Evolutionary conservation across 2,888 invertebrate species (phyloP).

Genomic region (Drosophila emarginata): DNA sequence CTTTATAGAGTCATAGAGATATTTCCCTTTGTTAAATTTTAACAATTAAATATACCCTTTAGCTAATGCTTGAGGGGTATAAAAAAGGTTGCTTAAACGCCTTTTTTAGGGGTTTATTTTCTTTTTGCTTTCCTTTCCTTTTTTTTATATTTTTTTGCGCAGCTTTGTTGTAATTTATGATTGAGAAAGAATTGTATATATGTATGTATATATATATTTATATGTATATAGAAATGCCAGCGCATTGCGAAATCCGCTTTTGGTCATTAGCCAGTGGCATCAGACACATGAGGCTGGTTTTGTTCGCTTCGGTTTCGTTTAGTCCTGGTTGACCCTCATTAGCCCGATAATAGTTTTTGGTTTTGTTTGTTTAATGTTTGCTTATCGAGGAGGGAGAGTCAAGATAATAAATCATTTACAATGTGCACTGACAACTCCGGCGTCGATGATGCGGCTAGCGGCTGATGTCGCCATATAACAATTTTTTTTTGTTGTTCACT

Average conservation of each 20-base stretch:
- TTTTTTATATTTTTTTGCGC: conserved; percentile 14
- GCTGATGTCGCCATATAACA: conserved; percentile 21
- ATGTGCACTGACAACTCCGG: conserved; percentile 40
- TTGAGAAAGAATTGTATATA: conserved; percentile 52
- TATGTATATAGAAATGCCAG: background rate
- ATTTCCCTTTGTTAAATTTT: no score
- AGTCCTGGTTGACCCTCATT: conserved; percentile 10
- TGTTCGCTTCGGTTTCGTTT: conserved; percentile 13
- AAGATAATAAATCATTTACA: conserved; percentile 36
- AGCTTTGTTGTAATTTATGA: conserved; percentile 73
- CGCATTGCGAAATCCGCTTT: conserved; percentile 57
- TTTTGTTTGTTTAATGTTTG: conserved; percentile 28
- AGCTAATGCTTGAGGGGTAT: background rate
- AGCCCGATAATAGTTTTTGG: conserved; percentile 13
- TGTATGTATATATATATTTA: background rate
- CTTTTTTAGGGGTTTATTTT: conserved; percentile 20
- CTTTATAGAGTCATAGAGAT: no score
- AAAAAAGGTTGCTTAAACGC: conserved; percentile 40
- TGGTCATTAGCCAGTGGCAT: conserved; percentile 56
- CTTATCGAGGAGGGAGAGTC: conserved; percentile 11
- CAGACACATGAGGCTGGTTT: conserved; percentile 32
- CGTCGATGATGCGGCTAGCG: conserved; percentile 33
- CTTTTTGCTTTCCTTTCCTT: background rate
- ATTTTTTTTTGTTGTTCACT: background rate
- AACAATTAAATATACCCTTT: background rate